Evolutionary conservation across 2,888 invertebrate species (phyloP).

Genomic region (Nomada fabriciana): DNA sequence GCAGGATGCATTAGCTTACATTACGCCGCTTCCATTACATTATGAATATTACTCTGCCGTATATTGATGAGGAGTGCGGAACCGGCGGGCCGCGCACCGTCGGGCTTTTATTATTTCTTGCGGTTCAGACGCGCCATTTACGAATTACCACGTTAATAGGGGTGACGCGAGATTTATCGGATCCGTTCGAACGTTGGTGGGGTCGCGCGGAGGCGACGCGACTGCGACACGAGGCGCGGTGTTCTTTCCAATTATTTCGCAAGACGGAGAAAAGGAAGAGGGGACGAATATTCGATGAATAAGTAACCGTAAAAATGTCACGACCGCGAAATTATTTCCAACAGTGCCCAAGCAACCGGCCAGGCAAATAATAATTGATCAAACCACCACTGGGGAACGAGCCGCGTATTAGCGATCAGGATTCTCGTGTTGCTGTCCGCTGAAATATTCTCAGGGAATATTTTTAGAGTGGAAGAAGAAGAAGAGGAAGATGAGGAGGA

Average conservation of each 20-base stretch:
- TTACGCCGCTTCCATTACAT: slow-evolving; percentile 74
- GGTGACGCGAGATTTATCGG: slow-evolving; percentile 43
- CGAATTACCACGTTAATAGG: slow-evolving; percentile 61
- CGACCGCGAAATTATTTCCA: slow-evolving; percentile 15
- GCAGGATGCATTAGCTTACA: slow-evolving; percentile 75
- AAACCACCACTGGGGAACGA: neutral
- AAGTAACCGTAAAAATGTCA: slow-evolving; percentile 19
- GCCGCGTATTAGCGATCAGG: slow-evolving; percentile 6
- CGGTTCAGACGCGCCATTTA: slow-evolving; percentile 61
- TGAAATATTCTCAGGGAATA: slow-evolving; percentile 3
- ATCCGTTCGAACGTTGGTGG: slow-evolving; percentile 21
- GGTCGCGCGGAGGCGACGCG: neutral
- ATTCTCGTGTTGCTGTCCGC: neutral
- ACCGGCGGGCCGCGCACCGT: slow-evolving; percentile 29
- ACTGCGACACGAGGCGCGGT: too few relatives aligned
- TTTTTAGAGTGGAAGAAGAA: slow-evolving; percentile 12
- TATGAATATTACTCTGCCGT: slow-evolving; percentile 73
- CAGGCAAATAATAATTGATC: slow-evolving; percentile 20
- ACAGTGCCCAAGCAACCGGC: neutral
- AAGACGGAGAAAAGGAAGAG: neutral
- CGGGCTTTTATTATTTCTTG: slow-evolving; percentile 68
- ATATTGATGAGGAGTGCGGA: slow-evolving; percentile 66
- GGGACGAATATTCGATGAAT: neutral
- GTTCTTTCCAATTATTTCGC: neutral
- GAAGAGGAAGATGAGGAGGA: too few relatives aligned